phyloP scores from a whole-genome alignment of 2,113 vertebrate genomes.

The Campylomormyrus tamandua region DNA sequence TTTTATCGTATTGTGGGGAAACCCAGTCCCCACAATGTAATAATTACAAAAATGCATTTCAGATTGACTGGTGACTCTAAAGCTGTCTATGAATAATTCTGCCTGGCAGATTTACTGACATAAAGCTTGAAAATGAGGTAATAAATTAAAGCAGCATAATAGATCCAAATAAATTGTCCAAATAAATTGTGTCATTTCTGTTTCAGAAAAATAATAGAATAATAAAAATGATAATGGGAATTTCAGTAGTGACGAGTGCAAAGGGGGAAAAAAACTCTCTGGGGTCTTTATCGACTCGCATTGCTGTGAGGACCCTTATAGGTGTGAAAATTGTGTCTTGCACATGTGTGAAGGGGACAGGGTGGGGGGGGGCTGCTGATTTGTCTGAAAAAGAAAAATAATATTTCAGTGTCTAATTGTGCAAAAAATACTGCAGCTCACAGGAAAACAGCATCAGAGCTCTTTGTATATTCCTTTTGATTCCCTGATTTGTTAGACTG shows the following conservation, averaged over 20 bases:
- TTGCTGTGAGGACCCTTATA: neutral
- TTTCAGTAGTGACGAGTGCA: neutral
- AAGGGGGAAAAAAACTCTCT: neutral
- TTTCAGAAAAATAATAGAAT: neutral
- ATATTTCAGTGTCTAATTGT: neutral
- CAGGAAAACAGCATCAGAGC: neutral
- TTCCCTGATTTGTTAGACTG: neutral
- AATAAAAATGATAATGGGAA: neutral
- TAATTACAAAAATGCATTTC: neutral
- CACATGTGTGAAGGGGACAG: neutral
- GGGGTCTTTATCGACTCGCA: neutral
- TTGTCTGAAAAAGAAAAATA: neutral
- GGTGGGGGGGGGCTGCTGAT: neutral
- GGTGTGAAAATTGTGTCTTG: neutral
- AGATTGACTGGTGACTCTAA: neutral
- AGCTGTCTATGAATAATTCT: neutral
- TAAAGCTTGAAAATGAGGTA: neutral
- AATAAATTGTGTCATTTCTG: neutral
- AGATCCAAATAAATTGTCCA: constrained; percentile 1
- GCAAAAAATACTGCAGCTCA: neutral
- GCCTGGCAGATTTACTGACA: neutral
- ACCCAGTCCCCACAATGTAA: neutral
- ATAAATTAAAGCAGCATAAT: neutral
- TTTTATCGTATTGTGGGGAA: neutral
- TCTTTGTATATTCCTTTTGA: neutral